Evolutionary conservation across 2,797 vertebrate genomes (phyloP).

Genomic region (Poecilia wingei): DNA sequence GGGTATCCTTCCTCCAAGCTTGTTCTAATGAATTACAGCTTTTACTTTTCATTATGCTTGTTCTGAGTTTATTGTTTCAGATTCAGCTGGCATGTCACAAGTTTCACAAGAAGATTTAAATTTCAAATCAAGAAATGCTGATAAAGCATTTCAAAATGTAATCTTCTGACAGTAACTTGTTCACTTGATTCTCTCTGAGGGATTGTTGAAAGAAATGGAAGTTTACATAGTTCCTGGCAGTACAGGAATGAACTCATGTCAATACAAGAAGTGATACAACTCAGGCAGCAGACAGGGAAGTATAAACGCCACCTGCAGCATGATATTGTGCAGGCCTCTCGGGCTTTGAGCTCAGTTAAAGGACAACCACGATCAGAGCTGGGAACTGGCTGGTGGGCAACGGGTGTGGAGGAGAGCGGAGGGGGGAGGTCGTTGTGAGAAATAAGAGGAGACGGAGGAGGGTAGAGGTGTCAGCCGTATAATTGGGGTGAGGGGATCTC

Average conservation of each 20-base stretch:
- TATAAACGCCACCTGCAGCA: conserved; percentile 39
- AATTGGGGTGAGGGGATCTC: conserved; percentile 84
- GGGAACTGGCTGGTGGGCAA: conserved; percentile 29
- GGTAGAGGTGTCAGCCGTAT: conserved; percentile 74
- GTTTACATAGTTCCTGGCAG: conserved; percentile 1
- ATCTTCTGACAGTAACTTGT: not conserved
- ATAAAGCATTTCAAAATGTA: not conserved
- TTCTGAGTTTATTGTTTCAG: not conserved
- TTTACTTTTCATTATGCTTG: not conserved
- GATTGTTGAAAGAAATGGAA: conserved; percentile 2
- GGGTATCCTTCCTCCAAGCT: not conserved
- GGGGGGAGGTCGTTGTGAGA: conserved; percentile 24
- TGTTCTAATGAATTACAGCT: not conserved
- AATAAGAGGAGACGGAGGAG: conserved; percentile 58
- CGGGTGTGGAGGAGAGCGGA: not conserved
- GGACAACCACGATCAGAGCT: conserved; percentile 56
- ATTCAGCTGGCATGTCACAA: not conserved
- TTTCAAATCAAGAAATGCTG: not conserved
- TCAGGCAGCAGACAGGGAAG: conserved; percentile 34
- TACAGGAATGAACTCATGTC: conserved; percentile 20
- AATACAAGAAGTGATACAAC: conserved; percentile 11
- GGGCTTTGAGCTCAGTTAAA: conserved; percentile 46
- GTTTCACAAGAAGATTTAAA: not conserved
- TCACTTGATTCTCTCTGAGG: conserved; percentile 1
- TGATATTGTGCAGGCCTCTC: conserved; percentile 28